These are phyloP conservation scores for Hermaeophaga mercurialis DNA, from an alignment of 2,888 invertebrate genomes.

Conservation along the genomic window DNA sequence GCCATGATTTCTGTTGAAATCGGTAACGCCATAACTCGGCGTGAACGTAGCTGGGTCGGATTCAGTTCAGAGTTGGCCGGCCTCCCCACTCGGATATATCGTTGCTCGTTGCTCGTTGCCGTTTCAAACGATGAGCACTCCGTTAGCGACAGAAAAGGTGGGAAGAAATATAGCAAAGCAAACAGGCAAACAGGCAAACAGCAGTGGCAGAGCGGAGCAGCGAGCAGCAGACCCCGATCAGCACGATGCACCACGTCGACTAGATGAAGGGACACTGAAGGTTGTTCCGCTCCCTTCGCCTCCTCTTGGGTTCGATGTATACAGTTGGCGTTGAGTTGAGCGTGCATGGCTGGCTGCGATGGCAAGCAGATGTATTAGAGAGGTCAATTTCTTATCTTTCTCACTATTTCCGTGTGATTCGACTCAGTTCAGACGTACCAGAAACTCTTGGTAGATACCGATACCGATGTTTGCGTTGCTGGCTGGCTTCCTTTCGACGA, in stretches of 20 bases:
- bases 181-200: too few relatives aligned
- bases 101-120: slow-evolving; percentile 33
- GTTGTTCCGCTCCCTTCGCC: slow-evolving; percentile 7
- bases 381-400: slow-evolving; percentile 13
- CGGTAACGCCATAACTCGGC: slow-evolving; percentile 38
- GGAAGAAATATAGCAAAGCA: slow-evolving; percentile 32
- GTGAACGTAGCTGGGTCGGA: slow-evolving; percentile 4
- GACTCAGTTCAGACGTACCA: slow-evolving; percentile 17
- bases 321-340: slow-evolving; percentile 1
- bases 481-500: too few relatives aligned
- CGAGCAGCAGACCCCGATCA: slow-evolving; percentile 16
- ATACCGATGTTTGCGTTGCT: neutral
- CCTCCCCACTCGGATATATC: slow-evolving; percentile 40
- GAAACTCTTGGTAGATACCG: neutral
- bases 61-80: slow-evolving; percentile 18
- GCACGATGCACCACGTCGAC: slow-evolving; percentile 15
- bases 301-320: slow-evolving; percentile 2
- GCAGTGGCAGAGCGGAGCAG: too few relatives aligned
- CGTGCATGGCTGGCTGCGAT: slow-evolving; percentile 10
- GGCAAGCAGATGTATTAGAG: slow-evolving; percentile 20
- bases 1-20: slow-evolving; percentile 35
- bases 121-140: slow-evolving; percentile 33
- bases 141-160: slow-evolving; percentile 35
- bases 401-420: slow-evolving; percentile 5
- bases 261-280: slow-evolving; percentile 29